Evolutionary conservation across 2,113 vertebrate genomes (phyloP), one percentile per base, ranked within the genome.

Genomic region (Procavia capensis): DNA sequence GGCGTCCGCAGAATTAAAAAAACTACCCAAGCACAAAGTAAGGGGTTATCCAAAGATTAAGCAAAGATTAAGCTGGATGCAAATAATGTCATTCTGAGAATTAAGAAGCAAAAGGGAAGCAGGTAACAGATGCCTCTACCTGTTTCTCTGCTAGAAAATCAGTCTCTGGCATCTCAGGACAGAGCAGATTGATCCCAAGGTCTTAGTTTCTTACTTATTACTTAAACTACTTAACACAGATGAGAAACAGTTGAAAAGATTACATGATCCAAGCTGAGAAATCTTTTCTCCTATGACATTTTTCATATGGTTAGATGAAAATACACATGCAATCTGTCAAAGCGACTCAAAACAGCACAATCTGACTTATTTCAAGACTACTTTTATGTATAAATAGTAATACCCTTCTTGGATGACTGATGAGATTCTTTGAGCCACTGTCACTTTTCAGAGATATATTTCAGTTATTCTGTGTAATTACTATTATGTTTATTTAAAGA

Each of bases 131-230:
- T 89, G 96, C 96, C 86, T 98, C 88, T 96, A 97, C 94, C 98
- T 98, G 94, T 66, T 57, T 94, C 95, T 96, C 96, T 96, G 96
- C 92, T 96, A 96, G 47, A 97, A 97, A 97, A 95, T 80, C 94
- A 90, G 41, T 94, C 90, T 95, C 85, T 41, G 64, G 96, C 94
- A 98, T 97, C 54, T 88, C 43, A 92, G 83, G 91, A 96, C 94
- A 95, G 92, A 95, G 86, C 93, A 96, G 97, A 97, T 97, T 97
- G 98, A 97, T 97, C 97, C 97, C 95, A 89, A 92, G 97, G 97
- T 97, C 92, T 95, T 97, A 93, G 97, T 79, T 98, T 98, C 95
- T 96, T 89, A 95, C 94, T 95, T 89, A 96, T 98, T 98, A 98
- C 97, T 97, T 97, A 97, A 96, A 85, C 97, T 91, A 95, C 59